Evolutionary conservation across 1,140 invertebrate genomes (phyloP).

Genomic region (Drosophila pandora): DNA sequence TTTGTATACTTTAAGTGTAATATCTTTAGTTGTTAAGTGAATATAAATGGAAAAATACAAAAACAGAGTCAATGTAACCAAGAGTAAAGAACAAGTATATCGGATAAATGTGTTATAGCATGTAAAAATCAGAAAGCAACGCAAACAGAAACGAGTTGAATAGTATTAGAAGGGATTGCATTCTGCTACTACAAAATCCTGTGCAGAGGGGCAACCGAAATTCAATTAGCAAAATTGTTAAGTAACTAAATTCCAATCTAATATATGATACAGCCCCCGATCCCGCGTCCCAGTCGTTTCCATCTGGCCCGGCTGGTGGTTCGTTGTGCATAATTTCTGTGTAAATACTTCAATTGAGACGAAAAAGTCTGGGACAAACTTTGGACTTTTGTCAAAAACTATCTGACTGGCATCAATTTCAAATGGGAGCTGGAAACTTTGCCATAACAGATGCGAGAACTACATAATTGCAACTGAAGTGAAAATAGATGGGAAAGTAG

Average conservation of each 20-base stretch:
- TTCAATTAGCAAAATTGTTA: constrained; percentile 71
- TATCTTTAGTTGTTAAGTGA: constrained; percentile 74
- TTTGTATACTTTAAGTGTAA: constrained; percentile 83
- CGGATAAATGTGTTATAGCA: constrained; percentile 63
- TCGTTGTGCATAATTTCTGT: constrained; percentile 59
- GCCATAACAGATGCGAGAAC: constrained; percentile 44
- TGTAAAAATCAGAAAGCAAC: constrained; percentile 47
- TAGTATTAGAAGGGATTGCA: constrained; percentile 26
- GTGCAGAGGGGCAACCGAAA: constrained; percentile 9
- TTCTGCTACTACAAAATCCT: not conserved
- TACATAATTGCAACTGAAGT: constrained; percentile 33
- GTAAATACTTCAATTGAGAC: constrained; percentile 66
- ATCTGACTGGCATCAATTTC: constrained; percentile 57
- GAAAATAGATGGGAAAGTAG: constrained; percentile 8
- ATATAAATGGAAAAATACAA: constrained; percentile 5
- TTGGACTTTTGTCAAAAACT: constrained; percentile 46
- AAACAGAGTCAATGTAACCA: constrained; percentile 5
- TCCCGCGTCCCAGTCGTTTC: not conserved
- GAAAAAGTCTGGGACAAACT: constrained; percentile 50
- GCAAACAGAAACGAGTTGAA: constrained; percentile 24
- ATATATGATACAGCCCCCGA: constrained; percentile 29
- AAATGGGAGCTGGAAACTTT: constrained; percentile 42
- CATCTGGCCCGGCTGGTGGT: not conserved
- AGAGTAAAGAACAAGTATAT: constrained; percentile 21
- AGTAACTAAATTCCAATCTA: constrained; percentile 44